A percentile compares a stretch with the other conserved stretches of the same genome.
These are phyloP conservation scores for Decapterus maruadsi DNA, from an alignment of 2,797 vertebrate genomes.

Conservation along the genomic window DNA sequence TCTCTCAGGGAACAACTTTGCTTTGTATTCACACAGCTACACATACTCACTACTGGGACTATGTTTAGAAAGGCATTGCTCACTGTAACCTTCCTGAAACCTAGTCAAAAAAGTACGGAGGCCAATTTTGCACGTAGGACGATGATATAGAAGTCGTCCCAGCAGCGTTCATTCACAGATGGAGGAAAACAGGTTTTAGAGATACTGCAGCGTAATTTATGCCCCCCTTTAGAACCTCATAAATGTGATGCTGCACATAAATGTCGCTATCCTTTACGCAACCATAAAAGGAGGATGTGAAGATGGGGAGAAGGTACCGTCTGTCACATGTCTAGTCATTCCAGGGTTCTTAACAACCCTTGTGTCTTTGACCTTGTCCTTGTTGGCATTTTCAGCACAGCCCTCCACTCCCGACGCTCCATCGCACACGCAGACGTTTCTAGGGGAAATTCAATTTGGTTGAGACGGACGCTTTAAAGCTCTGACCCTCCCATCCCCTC, in stretches of 20 bases:
- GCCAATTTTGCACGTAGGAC: conserved; percentile 17
- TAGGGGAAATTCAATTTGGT: conserved; percentile 41
- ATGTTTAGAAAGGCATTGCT: neutral
- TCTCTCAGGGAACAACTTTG: neutral
- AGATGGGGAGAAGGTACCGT: neutral
- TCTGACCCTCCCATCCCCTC: conserved; percentile 25
- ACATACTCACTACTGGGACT: conserved; percentile 4
- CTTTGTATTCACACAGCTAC: conserved; percentile 24
- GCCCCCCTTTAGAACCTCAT: conserved; percentile 1
- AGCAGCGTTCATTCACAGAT: neutral
- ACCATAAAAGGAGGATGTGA: conserved; percentile 1
- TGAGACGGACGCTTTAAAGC: conserved; percentile 18
- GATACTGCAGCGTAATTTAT: neutral
- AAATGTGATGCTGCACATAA: conserved; percentile 7
- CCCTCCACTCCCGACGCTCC: neutral
- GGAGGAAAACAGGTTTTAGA: neutral
- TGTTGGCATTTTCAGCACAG: conserved; percentile 35
- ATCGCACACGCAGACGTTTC: conserved; percentile 27
- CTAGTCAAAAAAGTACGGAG: neutral
- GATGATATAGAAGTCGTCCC: neutral
- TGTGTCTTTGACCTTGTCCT: conserved; percentile 21
- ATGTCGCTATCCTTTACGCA: conserved; percentile 17
- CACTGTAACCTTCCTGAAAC: conserved; percentile 22
- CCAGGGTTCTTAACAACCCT: conserved; percentile 13
- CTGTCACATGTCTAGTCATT: conserved; percentile 3